Evolutionary conservation across 30 jellyfish, hydroid and myxozoan species (phyloP).

Genomic region (Sanderia malayensis): DNA sequence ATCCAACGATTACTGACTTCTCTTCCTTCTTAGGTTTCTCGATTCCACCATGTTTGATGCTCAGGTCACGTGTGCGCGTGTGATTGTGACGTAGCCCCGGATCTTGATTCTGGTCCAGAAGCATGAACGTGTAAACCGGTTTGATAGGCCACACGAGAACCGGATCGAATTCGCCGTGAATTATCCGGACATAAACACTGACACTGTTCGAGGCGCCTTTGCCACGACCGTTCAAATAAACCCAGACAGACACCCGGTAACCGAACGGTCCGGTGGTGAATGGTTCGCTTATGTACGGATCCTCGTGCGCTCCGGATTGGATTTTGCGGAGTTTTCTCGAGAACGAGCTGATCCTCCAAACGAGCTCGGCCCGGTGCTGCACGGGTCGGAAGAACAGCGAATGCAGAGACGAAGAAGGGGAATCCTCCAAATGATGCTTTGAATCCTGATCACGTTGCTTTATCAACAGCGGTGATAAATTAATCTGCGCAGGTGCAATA

Average conservation of each 20-base stretch:
- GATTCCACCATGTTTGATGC: constrained; percentile 81
- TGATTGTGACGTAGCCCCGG: constrained; percentile 73
- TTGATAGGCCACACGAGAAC: constrained; percentile 92
- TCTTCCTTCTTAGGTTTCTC: constrained; percentile 91
- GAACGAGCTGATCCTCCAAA: constrained; percentile 89
- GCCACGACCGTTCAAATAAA: constrained; percentile 96
- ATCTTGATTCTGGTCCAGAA: constrained; percentile 80
- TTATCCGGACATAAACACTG: constrained; percentile 80
- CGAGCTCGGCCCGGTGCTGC: constrained; percentile 85
- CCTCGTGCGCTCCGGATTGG: constrained; percentile 93
- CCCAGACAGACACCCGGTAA: constrained; percentile 93
- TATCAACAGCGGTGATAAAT: constrained; percentile 47
- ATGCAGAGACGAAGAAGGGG: constrained; percentile 73
- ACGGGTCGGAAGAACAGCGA: constrained; percentile 49
- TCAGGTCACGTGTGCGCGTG: constrained; percentile 86
- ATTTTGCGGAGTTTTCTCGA: constrained; percentile 83
- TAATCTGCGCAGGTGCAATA: constrained; percentile 59
- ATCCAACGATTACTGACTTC: constrained; percentile 88
- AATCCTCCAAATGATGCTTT: constrained; percentile 44
- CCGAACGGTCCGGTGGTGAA: constrained; percentile 95
- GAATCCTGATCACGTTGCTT: constrained; percentile 46
- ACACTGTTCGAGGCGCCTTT: constrained; percentile 82
- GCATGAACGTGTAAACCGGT: constrained; percentile 89
- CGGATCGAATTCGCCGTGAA: constrained; percentile 95
- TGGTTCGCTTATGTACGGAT: constrained; percentile 93